Percentiles rank a stretch among this genome's conserved stretches.
These are phyloP conservation scores for Aplysia californica DNA, from an alignment of 1,140 invertebrate species.

Conservation along the genomic window DNA sequence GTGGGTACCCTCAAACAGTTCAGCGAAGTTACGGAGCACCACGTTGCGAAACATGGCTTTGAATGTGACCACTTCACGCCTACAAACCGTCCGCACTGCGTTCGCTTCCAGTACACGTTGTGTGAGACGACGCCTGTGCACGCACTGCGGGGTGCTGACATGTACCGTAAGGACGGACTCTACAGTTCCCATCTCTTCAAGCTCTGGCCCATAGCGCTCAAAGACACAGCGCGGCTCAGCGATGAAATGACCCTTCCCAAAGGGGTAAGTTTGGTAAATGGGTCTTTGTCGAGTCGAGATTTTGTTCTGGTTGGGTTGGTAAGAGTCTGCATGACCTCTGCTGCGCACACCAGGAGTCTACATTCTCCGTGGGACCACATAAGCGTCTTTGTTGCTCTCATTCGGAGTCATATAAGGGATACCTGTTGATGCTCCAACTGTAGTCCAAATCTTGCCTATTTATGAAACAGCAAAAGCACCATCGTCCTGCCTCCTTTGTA, in stretches of 20 bases:
- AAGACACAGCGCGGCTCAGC: constrained; percentile 44
- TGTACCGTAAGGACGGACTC: constrained; percentile 56
- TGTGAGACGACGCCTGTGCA: constrained; percentile 50
- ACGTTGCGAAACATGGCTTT: constrained; percentile 53
- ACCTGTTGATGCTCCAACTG: too few relatives aligned
- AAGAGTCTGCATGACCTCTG: too few relatives aligned
- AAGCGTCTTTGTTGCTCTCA: too few relatives aligned
- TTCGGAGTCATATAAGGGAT: too few relatives aligned
- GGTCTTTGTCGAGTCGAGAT: too few relatives aligned
- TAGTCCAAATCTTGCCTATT: too few relatives aligned
- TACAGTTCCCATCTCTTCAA: constrained; percentile 51
- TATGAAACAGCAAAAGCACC: too few relatives aligned
- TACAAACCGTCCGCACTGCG: constrained; percentile 49
- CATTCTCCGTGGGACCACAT: too few relatives aligned
- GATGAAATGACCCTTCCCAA: constrained; percentile 50
- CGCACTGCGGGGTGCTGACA: constrained; percentile 47
- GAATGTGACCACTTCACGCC: constrained; percentile 52
- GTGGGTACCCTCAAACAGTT: constrained; percentile 57
- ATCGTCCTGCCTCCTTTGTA: too few relatives aligned
- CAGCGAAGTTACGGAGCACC: constrained; percentile 42
- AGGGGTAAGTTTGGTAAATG: constrained; percentile 17
- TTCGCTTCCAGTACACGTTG: constrained; percentile 50
- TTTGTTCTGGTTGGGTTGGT: too few relatives aligned
- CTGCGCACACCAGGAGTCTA: too few relatives aligned
- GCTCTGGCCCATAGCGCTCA: constrained; percentile 56